These are phyloP conservation scores for Saturnia pavonia DNA, from an alignment of 2,888 invertebrate genomes.

Conservation along the genomic window DNA sequence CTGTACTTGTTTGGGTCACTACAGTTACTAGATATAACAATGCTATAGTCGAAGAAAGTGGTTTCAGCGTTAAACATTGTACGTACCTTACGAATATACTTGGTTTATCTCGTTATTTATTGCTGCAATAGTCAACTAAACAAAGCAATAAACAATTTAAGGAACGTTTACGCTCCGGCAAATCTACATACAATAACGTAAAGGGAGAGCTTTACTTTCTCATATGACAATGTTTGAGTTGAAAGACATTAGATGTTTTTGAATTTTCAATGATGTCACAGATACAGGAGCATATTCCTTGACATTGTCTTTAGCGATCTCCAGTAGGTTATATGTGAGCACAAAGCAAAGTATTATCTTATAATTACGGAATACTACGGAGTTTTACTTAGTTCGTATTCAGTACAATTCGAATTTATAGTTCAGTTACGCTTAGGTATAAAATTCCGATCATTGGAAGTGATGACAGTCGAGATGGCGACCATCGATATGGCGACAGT, in stretches of 20 bases:
- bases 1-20: no score
- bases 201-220: constrained; percentile 11
- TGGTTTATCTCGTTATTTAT: constrained; percentile 5
- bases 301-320: no score
- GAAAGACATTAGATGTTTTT: background rate
- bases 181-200: constrained; percentile 9
- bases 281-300: no score
- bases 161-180: background rate
- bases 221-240: background rate
- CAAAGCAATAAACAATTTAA: constrained; percentile 10
- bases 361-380: no score
- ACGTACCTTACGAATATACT: background rate
- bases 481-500: no score
- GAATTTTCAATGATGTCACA: background rate
- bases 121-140: background rate
- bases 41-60: background rate
- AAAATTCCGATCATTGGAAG: no score
- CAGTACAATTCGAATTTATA: no score
- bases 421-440: no score
- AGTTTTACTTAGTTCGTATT: no score
- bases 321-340: no score
- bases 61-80: background rate
- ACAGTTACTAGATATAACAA: background rate
- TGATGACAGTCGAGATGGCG: no score
- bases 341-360: no score